Base-by-base conservation (phyloP, 1,140 invertebrate genomes). In the Polypedilum pembai region DNA sequence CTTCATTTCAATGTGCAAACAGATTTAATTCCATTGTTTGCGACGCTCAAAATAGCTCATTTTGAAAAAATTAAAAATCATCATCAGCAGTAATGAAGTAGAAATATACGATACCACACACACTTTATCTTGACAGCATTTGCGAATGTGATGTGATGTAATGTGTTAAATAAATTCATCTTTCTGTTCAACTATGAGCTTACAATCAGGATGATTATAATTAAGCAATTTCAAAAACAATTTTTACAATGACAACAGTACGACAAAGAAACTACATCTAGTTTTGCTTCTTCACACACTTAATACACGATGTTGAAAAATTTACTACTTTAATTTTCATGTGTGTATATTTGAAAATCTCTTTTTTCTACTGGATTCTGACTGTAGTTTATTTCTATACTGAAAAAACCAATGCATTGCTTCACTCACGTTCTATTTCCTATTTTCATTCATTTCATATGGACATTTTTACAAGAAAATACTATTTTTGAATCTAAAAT, bases 1-100 rank as follows among this genome's bases (percentile, higher is more conserved):
- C 24, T 33, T 56, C 7, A 15, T 56, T n/a, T 56, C 45, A 56
- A 12, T 56, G 12, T n/a, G 45, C 45, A 56, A 56, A 56, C 45
- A 56, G 45, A 56, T 56, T 56, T 56, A 56, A 12, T 56, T 56
- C 45, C 45, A 56, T 56, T 56, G 45, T 56, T 56, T n/a, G 12
- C n/a, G 45, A n/a, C 15, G 45, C 12, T 56, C 3, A 56, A 56
- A 56, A 56, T 56, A 56, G 45, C 45, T 12, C 45, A 56, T 56
- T 56, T 56, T 4, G 24, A 33, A 5, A 33, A 33, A 33, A 33
- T 33, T 33, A 33, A 33, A 33, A 33, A 33, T 33, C 24, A 33
- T 56, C 12, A 56, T 15, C 45, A 56, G 24, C 24, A 33, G 4
- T 56, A n/a, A n/a, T 56, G 45, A 56, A n/a, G 45, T 4, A 56